These are phyloP conservation scores for Heteronetta atricapilla DNA, from an alignment of 2,113 vertebrate species.

Conservation along the genomic window DNA sequence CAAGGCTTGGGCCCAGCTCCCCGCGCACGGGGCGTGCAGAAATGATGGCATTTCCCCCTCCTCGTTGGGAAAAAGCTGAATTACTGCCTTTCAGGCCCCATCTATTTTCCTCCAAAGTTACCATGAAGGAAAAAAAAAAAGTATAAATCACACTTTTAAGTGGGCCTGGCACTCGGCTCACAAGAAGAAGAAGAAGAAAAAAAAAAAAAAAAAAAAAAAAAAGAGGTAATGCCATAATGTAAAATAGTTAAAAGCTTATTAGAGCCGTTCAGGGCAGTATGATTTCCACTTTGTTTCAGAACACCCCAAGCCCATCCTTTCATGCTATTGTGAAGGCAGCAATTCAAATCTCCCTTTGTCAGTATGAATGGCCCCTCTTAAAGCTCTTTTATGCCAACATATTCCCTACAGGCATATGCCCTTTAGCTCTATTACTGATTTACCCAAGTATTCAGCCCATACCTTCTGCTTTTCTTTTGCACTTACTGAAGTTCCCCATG, in stretches of 20 bases:
- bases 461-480: slow-evolving; percentile 91
- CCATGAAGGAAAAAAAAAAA: slow-evolving; percentile 82
- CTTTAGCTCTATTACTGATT: slow-evolving; percentile 99
- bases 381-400: slow-evolving; percentile 89
- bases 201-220: slow-evolving; percentile 52
- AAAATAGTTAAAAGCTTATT: slow-evolving; percentile 98
- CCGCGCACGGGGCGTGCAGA: background rate
- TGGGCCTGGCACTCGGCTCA: slow-evolving; percentile 78
- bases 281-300: slow-evolving; percentile 94
- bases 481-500: slow-evolving; percentile 84
- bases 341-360: slow-evolving; percentile 94
- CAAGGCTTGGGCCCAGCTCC: background rate
- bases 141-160: slow-evolving; percentile 93
- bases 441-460: slow-evolving; percentile 92
- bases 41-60: slow-evolving; percentile 73
- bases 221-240: slow-evolving; percentile 81
- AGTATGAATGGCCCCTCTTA: slow-evolving; percentile 91
- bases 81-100: slow-evolving; percentile 78
- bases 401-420: slow-evolving; percentile 96
- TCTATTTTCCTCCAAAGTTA: slow-evolving; percentile 81
- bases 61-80: slow-evolving; percentile 74
- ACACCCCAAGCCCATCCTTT: slow-evolving; percentile 92
- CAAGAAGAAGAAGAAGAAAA: slow-evolving; percentile 39
- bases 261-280: slow-evolving; percentile 90
- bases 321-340: slow-evolving; percentile 93